A percentile compares a stretch with the other conserved stretches of the same genome.
Conservation (phyloP, 2,888 invertebrate genomes). For the Loripinus fragilis region DNA sequence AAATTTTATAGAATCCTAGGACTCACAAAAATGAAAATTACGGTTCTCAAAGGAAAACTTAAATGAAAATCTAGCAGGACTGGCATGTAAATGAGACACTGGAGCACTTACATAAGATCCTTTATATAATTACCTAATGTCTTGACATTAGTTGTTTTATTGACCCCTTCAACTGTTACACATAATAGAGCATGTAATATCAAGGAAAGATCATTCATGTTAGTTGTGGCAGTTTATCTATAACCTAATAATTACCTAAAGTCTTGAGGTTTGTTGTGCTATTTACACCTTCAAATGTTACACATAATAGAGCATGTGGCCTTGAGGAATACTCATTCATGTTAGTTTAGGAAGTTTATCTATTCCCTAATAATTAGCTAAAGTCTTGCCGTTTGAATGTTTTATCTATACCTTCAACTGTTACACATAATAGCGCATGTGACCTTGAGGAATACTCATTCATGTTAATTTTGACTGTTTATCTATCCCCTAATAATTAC, state of each 20-base stretch:
- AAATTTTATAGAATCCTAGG: no score
- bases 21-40: no score
- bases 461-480: constrained; percentile 85
- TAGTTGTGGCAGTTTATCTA: constrained; percentile 83
- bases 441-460: constrained; percentile 85
- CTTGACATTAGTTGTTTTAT: constrained; percentile 84
- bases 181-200: constrained; percentile 85
- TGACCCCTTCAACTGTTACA: constrained; percentile 84
- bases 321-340: constrained; percentile 84
- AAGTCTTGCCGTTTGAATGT: constrained; percentile 81
- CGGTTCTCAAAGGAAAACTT: no score
- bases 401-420: constrained; percentile 84
- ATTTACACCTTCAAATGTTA: constrained; percentile 84
- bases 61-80: no score
- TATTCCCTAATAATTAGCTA: constrained; percentile 60
- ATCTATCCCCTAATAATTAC: constrained; percentile 79
- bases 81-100: no score
- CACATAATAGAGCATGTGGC: constrained; percentile 85
- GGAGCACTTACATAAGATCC: no score
- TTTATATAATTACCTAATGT: constrained; percentile 76
- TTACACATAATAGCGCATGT: constrained; percentile 84
- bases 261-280: constrained; percentile 83
- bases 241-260: constrained; percentile 65
- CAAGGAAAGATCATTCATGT: constrained; percentile 85
- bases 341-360: no score